Conservation (phyloP, 1,140 invertebrate genomes). For the Drosophila pachea region DNA sequence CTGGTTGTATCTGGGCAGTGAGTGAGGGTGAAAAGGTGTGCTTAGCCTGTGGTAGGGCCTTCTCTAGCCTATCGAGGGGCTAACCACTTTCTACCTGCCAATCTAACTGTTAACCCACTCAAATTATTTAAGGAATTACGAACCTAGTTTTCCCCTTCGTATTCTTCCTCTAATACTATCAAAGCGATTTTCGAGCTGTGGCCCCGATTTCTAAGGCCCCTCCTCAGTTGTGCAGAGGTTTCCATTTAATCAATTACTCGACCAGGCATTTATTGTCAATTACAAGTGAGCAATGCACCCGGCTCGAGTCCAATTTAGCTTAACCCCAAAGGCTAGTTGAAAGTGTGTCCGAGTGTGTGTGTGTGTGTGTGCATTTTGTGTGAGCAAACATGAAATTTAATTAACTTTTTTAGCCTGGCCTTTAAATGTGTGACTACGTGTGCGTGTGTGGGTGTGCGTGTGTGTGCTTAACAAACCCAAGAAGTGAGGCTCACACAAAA, state of each 20-base stretch:
- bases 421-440: slow-evolving; percentile 7
- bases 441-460: slow-evolving; percentile 17
- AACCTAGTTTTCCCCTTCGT: no score
- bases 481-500: slow-evolving; percentile 48
- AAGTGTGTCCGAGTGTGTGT: slow-evolving; percentile 17
- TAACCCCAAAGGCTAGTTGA: slow-evolving; percentile 22
- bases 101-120: no score
- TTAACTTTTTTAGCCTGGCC: slow-evolving; percentile 60
- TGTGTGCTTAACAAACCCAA: slow-evolving; percentile 38
- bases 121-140: no score
- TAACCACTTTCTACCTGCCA: no score
- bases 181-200: no score
- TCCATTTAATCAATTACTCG: neutral
- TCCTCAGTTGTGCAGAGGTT: slow-evolving; percentile 1
- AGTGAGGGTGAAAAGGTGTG: no score
- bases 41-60: no score
- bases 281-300: slow-evolving; percentile 11
- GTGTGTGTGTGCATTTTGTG: slow-evolving; percentile 10
- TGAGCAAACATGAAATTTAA: slow-evolving; percentile 73
- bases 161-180: no score
- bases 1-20: no score
- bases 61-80: no score
- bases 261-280: slow-evolving; percentile 3
- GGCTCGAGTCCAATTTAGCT: slow-evolving; percentile 4
- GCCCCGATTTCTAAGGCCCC: no score